These are phyloP conservation scores for Leptopilina drosophilae DNA, from an alignment of 2,888 invertebrate species.

Conservation along the genomic window DNA sequence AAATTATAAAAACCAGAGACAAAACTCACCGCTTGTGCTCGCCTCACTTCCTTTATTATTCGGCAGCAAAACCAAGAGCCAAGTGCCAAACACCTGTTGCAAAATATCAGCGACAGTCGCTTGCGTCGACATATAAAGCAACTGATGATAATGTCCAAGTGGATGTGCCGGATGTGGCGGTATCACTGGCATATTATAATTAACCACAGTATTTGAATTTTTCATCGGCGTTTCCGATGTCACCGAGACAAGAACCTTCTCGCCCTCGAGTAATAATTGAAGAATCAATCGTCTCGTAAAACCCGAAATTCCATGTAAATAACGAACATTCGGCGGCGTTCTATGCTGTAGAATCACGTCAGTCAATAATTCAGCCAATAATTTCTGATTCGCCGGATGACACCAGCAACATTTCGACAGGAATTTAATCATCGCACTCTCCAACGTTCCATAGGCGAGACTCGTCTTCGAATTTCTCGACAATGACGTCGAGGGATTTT, in stretches of 20 bases:
- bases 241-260: slow-evolving; percentile 88
- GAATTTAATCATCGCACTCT: slow-evolving; percentile 88
- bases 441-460: slow-evolving; percentile 78
- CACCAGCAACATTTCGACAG: slow-evolving; percentile 90
- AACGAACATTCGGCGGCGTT: slow-evolving; percentile 74
- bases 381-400: slow-evolving; percentile 89
- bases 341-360: slow-evolving; percentile 84
- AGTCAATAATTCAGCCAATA: slow-evolving; percentile 88
- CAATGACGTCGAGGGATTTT: slow-evolving; percentile 70
- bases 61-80: slow-evolving; percentile 69
- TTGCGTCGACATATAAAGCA: slow-evolving; percentile 86
- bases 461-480: slow-evolving; percentile 68
- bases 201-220: slow-evolving; percentile 64
- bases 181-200: slow-evolving; percentile 69
- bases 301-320: slow-evolving; percentile 85
- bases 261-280: slow-evolving; percentile 91
- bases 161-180: slow-evolving; percentile 84
- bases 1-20: slow-evolving; percentile 35
- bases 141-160: slow-evolving; percentile 85
- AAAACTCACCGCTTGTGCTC: slow-evolving; percentile 59
- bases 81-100: slow-evolving; percentile 78
- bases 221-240: slow-evolving; percentile 74
- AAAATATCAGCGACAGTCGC: slow-evolving; percentile 87
- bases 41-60: slow-evolving; percentile 71
- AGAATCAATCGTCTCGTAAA: slow-evolving; percentile 92